Evolutionary conservation across 2,888 invertebrate species (phyloP).

Genomic region (Lasioglossum pauxillum): DNA sequence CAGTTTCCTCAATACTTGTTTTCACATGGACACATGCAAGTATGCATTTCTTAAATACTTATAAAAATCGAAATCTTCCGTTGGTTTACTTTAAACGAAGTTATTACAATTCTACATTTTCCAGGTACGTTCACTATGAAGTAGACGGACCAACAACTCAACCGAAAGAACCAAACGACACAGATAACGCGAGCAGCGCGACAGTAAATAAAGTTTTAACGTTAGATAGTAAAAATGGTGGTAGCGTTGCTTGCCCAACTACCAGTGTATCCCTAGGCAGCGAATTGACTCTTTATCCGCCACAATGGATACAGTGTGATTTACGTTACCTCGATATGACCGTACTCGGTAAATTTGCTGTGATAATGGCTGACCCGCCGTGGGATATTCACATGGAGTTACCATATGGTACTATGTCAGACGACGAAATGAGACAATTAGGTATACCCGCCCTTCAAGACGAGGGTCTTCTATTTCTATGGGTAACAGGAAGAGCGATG

Average conservation of each 20-base stretch:
- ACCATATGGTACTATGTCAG: conserved; percentile 99
- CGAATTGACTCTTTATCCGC: conserved; percentile 90
- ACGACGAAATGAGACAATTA: conserved; percentile 98
- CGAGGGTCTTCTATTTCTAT: conserved; percentile 97
- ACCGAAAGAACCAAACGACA: conserved; percentile 79
- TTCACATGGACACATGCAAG: conserved; percentile 99
- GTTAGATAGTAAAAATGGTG: conserved; percentile 68
- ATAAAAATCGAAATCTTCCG: background rate
- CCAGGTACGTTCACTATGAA: conserved; percentile 97
- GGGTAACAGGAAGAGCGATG: conserved; percentile 99
- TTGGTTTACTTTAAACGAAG: background rate
- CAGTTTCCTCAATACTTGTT: conserved; percentile 98
- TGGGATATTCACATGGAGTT: conserved; percentile 99
- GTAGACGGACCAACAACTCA: conserved; percentile 91
- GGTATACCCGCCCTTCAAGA: conserved; percentile 98
- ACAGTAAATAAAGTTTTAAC: conserved; percentile 54
- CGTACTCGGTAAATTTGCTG: conserved; percentile 97
- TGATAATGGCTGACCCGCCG: conserved; percentile 99
- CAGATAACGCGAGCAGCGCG: conserved; percentile 70
- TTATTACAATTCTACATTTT: conserved; percentile 8
- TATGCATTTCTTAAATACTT: conserved; percentile 77
- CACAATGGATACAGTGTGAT: conserved; percentile 99
- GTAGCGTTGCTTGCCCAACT: conserved; percentile 45
- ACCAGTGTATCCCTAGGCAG: conserved; percentile 84
- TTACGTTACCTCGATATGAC: conserved; percentile 96